Evolutionary conservation across 2,888 invertebrate genomes (phyloP), one percentile per base, ranked within the genome.

Genomic region (Matsumyia berberina): DNA sequence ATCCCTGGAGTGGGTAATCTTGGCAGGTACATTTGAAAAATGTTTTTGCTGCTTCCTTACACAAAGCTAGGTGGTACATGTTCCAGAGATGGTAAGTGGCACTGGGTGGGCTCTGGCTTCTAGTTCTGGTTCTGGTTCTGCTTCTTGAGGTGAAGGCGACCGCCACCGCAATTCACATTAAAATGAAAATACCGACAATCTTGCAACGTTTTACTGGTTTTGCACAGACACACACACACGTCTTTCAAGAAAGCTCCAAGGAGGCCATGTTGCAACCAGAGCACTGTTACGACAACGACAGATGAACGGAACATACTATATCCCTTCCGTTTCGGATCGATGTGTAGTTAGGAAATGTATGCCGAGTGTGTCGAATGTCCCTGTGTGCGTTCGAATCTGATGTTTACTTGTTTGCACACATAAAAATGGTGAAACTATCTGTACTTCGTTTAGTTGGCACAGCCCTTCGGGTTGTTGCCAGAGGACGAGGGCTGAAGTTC

Each of bases 151-250:
- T 42, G 74, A 80, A 70, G 46, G 31, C 57, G 57, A 85, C 85
- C 85, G 73, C 80, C 66, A 76, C 85, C 85, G 80, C 85, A 80
- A 70, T 85, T 85, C 85, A 80, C 80, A 85, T 83, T 83, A 83
- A 83, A 80, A 85, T 76, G 74, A 76, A 85, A 70, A 85, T 85
- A 85, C 70, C 85, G 80, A 70, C 74, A 76, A 85, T 80, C 80
- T 69, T 85, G 76, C 53, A 66, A 70, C 74, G 66, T 70, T 80
- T 76, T 58, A 53, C 51, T 51, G 60, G 51, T 29, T 19, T 11
- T 60, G 53, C 19, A 12, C 29, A 44, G 2, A 31, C 42, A 37
- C 44, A 19, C 11, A 17, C 37, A 69, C 64, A 69, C 53, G 66
- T 85, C 49, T 73, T 64, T 29, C 29, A 79, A 73, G 69, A 78